phyloP scores from a whole-genome alignment of 2,888 invertebrate species.

The Perdita meconis region DNA sequence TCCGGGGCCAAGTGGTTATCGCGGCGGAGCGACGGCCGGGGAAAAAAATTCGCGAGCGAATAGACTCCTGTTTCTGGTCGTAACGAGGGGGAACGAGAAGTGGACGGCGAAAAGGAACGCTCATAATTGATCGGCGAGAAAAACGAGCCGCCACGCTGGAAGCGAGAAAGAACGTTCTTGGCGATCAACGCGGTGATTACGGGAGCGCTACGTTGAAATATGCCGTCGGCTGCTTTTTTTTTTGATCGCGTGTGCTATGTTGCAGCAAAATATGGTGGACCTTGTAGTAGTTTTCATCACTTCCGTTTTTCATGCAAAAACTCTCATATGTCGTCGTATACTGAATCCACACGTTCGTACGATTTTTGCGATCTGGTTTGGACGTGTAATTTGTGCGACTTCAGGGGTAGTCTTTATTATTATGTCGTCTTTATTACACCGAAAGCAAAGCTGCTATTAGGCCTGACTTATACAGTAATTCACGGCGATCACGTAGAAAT shows the following conservation, averaged over 20 bases:
- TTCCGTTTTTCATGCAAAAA: too few species aligned
- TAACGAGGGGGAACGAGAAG: neutral
- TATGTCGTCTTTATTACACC: too few species aligned
- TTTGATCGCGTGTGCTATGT: neutral
- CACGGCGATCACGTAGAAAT: too few species aligned
- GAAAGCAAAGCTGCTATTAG: too few species aligned
- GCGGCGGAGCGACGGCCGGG: neutral
- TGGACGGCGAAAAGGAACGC: neutral
- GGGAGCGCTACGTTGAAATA: neutral
- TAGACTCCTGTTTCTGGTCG: conserved; percentile 2
- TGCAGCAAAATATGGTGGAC: too few species aligned
- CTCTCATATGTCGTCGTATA: too few species aligned
- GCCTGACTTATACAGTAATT: too few species aligned
- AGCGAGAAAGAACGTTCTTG: conserved; percentile 3
- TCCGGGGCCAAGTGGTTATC: conserved; percentile 18
- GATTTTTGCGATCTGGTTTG: too few species aligned
- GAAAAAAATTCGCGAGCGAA: neutral
- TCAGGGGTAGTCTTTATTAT: too few species aligned
- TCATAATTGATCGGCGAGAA: conserved; percentile 5
- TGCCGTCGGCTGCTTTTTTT: neutral
- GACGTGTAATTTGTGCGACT: too few species aligned
- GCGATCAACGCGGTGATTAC: conserved; percentile 13
- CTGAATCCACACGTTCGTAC: too few species aligned
- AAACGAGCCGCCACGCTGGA: neutral
- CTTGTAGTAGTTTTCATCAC: too few species aligned